Percentiles rank a stretch among this genome's conserved stretches.
Evolutionary conservation across 2,113 vertebrate species (phyloP).

Genomic region (Bothrops jararaca): DNA sequence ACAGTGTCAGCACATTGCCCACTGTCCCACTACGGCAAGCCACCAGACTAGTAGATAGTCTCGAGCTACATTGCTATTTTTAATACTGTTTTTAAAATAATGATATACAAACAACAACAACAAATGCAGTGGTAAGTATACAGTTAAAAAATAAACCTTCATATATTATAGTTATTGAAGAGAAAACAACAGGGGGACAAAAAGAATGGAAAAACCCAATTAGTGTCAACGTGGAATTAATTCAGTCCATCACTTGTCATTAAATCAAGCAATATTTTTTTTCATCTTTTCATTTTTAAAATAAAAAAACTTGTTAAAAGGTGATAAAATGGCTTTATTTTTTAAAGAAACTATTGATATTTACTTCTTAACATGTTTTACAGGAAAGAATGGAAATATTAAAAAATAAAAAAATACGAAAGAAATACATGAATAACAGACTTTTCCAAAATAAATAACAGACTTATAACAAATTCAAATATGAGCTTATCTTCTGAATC

Average conservation of each 20-base stretch:
- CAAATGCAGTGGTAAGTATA: background rate
- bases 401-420: background rate
- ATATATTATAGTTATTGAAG: background rate
- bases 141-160: background rate
- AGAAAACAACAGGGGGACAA: background rate
- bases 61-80: background rate
- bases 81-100: background rate
- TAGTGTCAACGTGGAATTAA: background rate
- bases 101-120: background rate
- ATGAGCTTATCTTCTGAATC: background rate
- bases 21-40: background rate
- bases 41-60: background rate
- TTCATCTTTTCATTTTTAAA: background rate
- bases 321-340: background rate
- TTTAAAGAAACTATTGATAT: background rate
- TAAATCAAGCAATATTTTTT: background rate
- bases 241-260: background rate
- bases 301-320: background rate
- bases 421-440: background rate
- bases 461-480: background rate
- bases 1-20: background rate
- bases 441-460: background rate
- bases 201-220: background rate
- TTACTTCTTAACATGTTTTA: background rate
- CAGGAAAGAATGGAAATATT: background rate